Percentiles rank a stretch among this genome's conserved stretches.
phyloP scores from a whole-genome alignment of 1,140 invertebrate species.

The Aleiodes sp. region DNA sequence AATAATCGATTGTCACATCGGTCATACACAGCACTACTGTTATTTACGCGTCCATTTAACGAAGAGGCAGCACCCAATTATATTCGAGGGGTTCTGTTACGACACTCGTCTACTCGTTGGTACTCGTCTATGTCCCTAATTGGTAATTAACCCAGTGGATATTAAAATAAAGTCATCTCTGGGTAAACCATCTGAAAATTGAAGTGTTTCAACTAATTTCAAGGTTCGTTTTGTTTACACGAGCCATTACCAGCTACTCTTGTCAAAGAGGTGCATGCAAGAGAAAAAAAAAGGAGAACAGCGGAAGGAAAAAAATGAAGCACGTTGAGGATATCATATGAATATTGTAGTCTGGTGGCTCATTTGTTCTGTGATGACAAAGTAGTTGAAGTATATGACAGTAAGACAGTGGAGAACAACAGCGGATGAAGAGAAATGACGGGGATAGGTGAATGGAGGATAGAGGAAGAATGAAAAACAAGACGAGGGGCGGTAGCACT shows the following conservation, averaged over 20 bases:
- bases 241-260: too few species aligned
- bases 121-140: slow-evolving; percentile 35
- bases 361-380: neutral
- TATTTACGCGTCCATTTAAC: neutral
- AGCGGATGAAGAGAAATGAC: neutral
- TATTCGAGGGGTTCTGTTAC: neutral
- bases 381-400: neutral
- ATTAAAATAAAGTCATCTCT: too few species aligned
- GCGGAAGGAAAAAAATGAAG: neutral
- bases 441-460: neutral
- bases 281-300: too few species aligned
- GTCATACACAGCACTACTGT: neutral
- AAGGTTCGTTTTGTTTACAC: too few species aligned
- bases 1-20: neutral
- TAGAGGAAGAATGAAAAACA: neutral
- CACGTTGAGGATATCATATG: neutral
- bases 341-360: neutral
- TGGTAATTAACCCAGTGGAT: slow-evolving; percentile 47
- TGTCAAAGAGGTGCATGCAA: too few species aligned
- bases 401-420: neutral
- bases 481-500: neutral
- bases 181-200: too few species aligned
- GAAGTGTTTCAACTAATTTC: too few species aligned
- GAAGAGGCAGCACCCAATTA: neutral
- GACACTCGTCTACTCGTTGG: slow-evolving; percentile 3